Evolutionary conservation across 2,888 invertebrate genomes (phyloP).

Genomic region (Chrysolina haemoptera): DNA sequence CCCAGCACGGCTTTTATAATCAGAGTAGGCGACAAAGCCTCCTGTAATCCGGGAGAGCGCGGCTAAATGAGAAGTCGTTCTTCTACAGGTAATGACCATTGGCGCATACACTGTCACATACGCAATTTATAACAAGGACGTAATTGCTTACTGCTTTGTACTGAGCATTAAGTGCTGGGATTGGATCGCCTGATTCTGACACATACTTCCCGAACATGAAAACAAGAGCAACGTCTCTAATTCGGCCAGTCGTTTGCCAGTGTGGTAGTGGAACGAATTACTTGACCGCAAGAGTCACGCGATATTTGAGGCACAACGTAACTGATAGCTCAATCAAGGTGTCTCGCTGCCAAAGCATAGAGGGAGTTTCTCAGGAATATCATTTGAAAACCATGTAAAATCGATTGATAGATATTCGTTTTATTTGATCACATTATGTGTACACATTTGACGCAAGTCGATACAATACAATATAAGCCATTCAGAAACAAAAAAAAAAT

Average conservation of each 20-base stretch:
- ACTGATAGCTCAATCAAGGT: not conserved
- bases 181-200: constrained; percentile 8
- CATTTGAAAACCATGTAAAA: no score
- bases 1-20: constrained; percentile 33
- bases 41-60: constrained; percentile 44
- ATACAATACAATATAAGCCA: no score
- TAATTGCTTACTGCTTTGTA: constrained; percentile 51
- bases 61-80: constrained; percentile 48
- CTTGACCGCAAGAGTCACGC: not conserved
- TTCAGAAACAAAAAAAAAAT: no score
- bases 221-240: not conserved
- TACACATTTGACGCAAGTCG: no score
- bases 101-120: constrained; percentile 47
- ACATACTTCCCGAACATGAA: constrained; percentile 16
- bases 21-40: constrained; percentile 37
- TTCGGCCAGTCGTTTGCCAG: not conserved
- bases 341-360: not conserved
- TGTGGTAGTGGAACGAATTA: not conserved
- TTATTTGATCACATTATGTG: no score
- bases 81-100: constrained; percentile 52
- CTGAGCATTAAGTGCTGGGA: constrained; percentile 26
- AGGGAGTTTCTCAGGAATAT: no score
- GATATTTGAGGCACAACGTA: not conserved
- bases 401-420: no score
- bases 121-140: constrained; percentile 51